Base-by-base conservation (phyloP, 2,888 invertebrate species). In the Amphipoea lucens region DNA sequence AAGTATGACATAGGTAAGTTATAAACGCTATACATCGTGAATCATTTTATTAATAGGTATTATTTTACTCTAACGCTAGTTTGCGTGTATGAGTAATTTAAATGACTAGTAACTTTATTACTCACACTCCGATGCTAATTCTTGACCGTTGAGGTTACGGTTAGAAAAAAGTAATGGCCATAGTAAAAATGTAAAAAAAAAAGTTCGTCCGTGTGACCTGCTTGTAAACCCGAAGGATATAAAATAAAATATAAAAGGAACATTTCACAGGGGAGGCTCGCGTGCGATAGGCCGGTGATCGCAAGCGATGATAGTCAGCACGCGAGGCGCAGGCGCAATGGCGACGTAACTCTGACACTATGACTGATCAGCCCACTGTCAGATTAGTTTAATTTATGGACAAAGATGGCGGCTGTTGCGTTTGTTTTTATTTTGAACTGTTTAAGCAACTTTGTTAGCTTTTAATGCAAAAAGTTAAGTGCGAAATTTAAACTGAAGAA, bases 321-420 rank as follows among this genome's bases (percentile, higher is more conserved):
- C 94, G 94, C 94, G 86, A 93, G 86, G 89, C 90, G 91, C 91
- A 91, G 85, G 92, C 91, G 91, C 90, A 74, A 0, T 79, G 62
- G 73, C 78, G 23, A 75, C 84, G 84, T 66, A 69, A 65, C 72
- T 54, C 72, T 76, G 85, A 88, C 85, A 79, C 79, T 78, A 76
- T 89, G 88, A 89, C 86, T 88, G 88, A 88, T 88, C 89, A 89
- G 71, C 73, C 67, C 60, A 74, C 86, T 78, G 85, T 87, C 85
- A 87, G 85, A 86, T 87, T 85, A 85, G 69, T 87, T 87, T 84
- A 88, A 88, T 88, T 88, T 87, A 82, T 80, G 78, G 73, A 74
- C 69, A 63, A 78, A 83, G 73, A 74, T 83, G 88, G 83, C 84
- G 67, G 54, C 81, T 40, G 42, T 75, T 80, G 68, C 78, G 68